Evolutionary conservation across 1,140 invertebrate species (phyloP), one percentile per base, ranked within the genome.

Genomic region (Achatina immaculata): DNA sequence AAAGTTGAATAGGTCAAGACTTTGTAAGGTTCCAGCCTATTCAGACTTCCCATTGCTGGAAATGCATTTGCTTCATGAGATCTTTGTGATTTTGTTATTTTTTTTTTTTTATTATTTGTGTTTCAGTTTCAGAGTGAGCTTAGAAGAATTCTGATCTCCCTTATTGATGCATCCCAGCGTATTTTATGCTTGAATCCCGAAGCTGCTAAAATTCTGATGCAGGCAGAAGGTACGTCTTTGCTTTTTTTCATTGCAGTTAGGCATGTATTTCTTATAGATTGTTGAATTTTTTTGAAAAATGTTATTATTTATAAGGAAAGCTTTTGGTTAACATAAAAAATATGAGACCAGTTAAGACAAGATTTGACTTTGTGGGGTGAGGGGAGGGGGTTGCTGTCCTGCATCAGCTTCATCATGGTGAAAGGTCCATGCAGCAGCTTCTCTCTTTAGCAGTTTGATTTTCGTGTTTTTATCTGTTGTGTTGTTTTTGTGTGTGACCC

Each of bases 91-190:
- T n/a, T n/a, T n/a, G n/a, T n/a, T n/a, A n/a, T n/a, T 45, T 19
- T 45, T 45, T 45, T 45, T 19, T 19, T 4, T 58, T 14, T 58
- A 4, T n/a, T 4, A n/a, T 75, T 19, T 45, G 31, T 51, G 31
- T 66, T 34, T 21, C 19, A 94, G 93, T 94, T 94, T 91, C 94
- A 94, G 83, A 91, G 90, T 85, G 94, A 94, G 87, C 90, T 94
- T 42, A 89, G 93, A 42, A 93, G 93, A 89, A 94, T 94, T 75
- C 90, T 95, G 19, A 93, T 94, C 73, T 93, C 94, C 0, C 89
- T 95, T 43, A 93, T 94, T 11, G 93, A 93, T 87, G 92, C 93
- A 34, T 94, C 94, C 69, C 93, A 94, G 55, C 93, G 92, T 83
- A 90, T 94, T 72, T 87, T 94, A 24, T 92, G 92, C 83, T 88